Base-by-base conservation (phyloP, 2,113 vertebrate species). In the Prionailurus bengalensis region DNA sequence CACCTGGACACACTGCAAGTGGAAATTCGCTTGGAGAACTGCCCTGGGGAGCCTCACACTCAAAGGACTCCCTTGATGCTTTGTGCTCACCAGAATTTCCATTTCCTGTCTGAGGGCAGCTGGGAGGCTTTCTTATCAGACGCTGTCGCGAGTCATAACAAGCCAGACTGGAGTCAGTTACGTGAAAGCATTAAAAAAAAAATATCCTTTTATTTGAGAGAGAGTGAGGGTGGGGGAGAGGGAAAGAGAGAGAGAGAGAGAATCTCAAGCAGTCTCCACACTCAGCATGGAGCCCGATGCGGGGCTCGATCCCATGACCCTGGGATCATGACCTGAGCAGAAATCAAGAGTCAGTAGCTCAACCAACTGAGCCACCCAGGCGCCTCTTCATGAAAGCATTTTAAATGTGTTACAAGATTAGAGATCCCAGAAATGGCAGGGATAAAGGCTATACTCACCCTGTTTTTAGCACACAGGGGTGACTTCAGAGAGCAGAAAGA, bases 401-500 rank as follows among this genome's bases (percentile, higher is more conserved):
- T 94, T 74, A 91, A 80, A 25, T 17, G 93, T 31, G 45, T 42
- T 76, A 13, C 23, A 33, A 71, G 66, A 82, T 86, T 78, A 78
- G 53, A 78, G 79, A 66, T 58, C 68, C 58, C 93, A 95, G 87
- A 85, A 90, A 91, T 31, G 70, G 42, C 55, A 84, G n/a, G 9
- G 61, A 91, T 58, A 70, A 92, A 84, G 65, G 71, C 78, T 96
- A 65, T 14, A 7, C 48, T 74, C 11, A 29, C 48, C 66, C 68
- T 7, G 6, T 91, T 80, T 93, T 84, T 55, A 96, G 39, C 87
- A 89, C 39, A 63, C 29, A 42, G 31, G 68, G 39, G n/a, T 65
- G 23, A 76, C 76, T 70, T 81, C 80, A 58, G 66, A n/a, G 16
- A 7, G 31, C 76, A 82, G 51, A 93, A 71, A 82, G 45, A 55